These are phyloP conservation scores for Troides oblongomaculatus DNA, from an alignment of 2,888 invertebrate species.

Conservation along the genomic window DNA sequence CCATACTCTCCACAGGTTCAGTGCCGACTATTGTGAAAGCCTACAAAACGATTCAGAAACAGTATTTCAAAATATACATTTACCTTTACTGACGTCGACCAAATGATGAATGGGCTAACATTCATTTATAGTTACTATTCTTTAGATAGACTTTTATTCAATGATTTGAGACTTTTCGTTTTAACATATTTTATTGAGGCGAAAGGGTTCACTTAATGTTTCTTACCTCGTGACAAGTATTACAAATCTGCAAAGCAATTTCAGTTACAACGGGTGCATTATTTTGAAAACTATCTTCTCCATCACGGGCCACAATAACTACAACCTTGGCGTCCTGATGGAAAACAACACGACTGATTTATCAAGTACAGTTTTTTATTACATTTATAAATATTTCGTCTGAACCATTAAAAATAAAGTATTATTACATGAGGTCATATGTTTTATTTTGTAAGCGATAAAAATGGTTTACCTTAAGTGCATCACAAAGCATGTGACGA, in stretches of 20 bases:
- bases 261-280: slow-evolving; percentile 65
- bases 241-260: slow-evolving; percentile 68
- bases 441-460: no score
- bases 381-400: background rate
- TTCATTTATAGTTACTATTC: no score
- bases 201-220: background rate
- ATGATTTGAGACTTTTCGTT: no score
- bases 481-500: slow-evolving; percentile 65
- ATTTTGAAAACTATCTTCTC: slow-evolving; percentile 58
- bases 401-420: no score
- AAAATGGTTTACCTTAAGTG: slow-evolving; percentile 52
- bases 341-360: slow-evolving; percentile 21
- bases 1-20: slow-evolving; percentile 84
- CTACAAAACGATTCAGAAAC: slow-evolving; percentile 39
- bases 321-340: slow-evolving; percentile 62
- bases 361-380: background rate
- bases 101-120: no score
- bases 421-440: no score
- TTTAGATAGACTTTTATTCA: no score
- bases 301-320: slow-evolving; percentile 61
- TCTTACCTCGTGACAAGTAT: slow-evolving; percentile 56
- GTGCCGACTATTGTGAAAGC: slow-evolving; percentile 69
- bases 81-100: no score
- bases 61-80: no score
- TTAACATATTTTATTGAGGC: no score